Conservation (phyloP, 2,797 vertebrate genomes). For the Melanogrammus aeglefinus region DNA sequence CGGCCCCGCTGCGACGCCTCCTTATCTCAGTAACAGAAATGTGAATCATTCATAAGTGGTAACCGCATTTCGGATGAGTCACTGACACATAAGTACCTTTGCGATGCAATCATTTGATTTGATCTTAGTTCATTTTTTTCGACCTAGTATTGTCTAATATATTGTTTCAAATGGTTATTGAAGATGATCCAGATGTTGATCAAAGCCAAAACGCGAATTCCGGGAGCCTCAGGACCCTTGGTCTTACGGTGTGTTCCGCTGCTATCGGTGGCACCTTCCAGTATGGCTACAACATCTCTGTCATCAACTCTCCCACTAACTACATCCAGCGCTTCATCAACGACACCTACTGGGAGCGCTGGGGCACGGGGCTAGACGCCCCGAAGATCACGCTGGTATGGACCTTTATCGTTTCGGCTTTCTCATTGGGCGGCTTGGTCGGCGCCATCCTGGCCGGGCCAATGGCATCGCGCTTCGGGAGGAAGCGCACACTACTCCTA, state of each 20-base stretch:
- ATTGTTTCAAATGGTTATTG: conserved; percentile 1
- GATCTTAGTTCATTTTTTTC: too few relatives aligned
- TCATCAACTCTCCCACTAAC: conserved; percentile 84
- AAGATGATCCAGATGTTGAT: conserved; percentile 11
- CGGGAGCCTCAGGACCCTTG: conserved; percentile 57
- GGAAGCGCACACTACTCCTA: conserved; percentile 82
- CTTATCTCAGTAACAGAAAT: background rate
- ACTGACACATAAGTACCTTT: background rate
- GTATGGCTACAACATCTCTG: conserved; percentile 89
- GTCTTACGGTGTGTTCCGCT: conserved; percentile 79
- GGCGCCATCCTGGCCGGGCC: conserved; percentile 84
- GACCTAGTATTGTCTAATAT: background rate
- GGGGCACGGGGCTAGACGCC: conserved; percentile 60
- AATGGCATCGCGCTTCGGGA: conserved; percentile 79
- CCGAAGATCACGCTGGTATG: conserved; percentile 75
- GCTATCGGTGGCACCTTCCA: conserved; percentile 93
- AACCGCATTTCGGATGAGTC: background rate
- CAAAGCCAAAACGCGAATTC: conserved; percentile 18
- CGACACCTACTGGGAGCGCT: conserved; percentile 76
- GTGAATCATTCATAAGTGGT: background rate
- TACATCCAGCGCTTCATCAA: conserved; percentile 87
- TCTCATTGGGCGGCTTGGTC: conserved; percentile 78
- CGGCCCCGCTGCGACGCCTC: too few relatives aligned
- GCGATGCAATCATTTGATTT: too few relatives aligned
- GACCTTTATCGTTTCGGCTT: conserved; percentile 82